Conservation (phyloP, 2,888 invertebrate genomes). For the Tipula lateralis region DNA sequence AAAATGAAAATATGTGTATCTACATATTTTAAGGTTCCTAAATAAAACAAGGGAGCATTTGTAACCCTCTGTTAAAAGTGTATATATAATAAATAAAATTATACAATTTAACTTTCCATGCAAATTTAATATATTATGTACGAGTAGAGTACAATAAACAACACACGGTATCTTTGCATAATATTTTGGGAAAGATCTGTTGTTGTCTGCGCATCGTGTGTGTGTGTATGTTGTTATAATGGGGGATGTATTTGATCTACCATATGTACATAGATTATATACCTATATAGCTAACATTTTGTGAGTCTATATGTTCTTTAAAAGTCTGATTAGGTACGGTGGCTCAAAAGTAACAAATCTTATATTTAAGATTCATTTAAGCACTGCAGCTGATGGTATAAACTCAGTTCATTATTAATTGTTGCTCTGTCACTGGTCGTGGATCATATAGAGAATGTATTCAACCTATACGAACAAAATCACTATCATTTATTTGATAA, state of each 20-base stretch:
- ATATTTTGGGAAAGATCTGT: neutral
- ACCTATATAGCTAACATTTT: too few relatives aligned
- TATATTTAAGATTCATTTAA: too few relatives aligned
- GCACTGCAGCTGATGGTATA: too few relatives aligned
- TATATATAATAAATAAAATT: neutral
- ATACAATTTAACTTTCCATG: neutral
- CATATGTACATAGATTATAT: neutral
- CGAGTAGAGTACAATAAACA: neutral
- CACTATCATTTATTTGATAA: too few relatives aligned
- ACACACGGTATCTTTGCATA: neutral
- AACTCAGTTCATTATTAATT: too few relatives aligned
- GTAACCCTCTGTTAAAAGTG: neutral
- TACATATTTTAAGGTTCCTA: neutral
- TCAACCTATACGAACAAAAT: too few relatives aligned
- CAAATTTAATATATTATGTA: constrained; percentile 2
- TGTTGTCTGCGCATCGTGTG: neutral
- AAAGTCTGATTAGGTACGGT: too few relatives aligned
- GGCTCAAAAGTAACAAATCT: too few relatives aligned
- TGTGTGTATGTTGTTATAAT: neutral
- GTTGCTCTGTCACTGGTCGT: too few relatives aligned
- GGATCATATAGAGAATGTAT: too few relatives aligned
- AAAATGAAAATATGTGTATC: neutral
- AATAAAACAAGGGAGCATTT: neutral
- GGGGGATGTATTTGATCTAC: neutral
- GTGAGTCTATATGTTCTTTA: too few relatives aligned